Evolutionary conservation across 2,797 vertebrate species (phyloP).

Genomic region (Craterocephalus amniculus): DNA sequence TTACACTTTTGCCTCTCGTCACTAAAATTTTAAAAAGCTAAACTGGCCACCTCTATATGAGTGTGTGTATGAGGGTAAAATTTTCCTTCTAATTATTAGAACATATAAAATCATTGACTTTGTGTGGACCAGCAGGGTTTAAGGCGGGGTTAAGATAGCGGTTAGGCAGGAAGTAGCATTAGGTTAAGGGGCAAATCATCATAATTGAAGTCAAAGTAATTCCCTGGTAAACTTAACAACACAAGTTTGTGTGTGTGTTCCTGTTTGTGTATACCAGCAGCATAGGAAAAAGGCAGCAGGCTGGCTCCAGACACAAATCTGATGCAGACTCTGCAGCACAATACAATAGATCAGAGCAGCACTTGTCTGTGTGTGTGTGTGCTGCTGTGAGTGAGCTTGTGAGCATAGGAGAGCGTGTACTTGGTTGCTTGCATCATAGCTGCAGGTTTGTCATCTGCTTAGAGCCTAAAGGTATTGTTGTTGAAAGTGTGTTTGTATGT

Average conservation of each 20-base stretch:
- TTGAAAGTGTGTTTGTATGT: not conserved
- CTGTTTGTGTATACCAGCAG: slow-evolving; percentile 18
- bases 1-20: slow-evolving; percentile 10
- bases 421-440: not conserved
- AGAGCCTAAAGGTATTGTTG: too few species aligned
- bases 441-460: slow-evolving; percentile 4
- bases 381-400: not conserved
- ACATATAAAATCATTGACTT: not conserved
- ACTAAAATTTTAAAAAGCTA: slow-evolving; percentile 22
- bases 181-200: too few species aligned
- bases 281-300: slow-evolving; percentile 29
- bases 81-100: not conserved
- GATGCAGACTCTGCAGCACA: slow-evolving; percentile 39
- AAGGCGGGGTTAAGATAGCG: not conserved
- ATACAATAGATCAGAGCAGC: slow-evolving; percentile 40
- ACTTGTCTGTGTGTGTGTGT: not conserved
- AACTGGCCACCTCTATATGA: slow-evolving; percentile 25
- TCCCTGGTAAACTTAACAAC: not conserved
- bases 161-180: not conserved
- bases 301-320: slow-evolving; percentile 49
- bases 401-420: not conserved
- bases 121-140: not conserved
- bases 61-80: not conserved
- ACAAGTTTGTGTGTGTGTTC: slow-evolving; percentile 2
- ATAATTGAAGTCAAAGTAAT: not conserved